Evolutionary conservation across 2,888 invertebrate genomes (phyloP), one percentile per base, ranked within the genome.

Genomic region (Dryomyza anilis): DNA sequence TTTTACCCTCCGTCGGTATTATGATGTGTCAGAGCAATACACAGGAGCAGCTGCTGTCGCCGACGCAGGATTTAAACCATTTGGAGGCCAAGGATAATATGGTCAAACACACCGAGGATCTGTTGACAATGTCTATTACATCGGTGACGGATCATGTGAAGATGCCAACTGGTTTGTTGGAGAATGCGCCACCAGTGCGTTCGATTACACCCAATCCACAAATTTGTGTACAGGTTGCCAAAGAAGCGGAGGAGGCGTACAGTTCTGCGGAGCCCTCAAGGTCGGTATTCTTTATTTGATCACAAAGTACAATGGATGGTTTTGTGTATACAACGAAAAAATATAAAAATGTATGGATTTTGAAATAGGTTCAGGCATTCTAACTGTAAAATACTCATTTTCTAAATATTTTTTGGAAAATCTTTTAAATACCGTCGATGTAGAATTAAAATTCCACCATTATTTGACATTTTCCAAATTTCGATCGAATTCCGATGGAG

Each of bases 1-100:
- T 89, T 71, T 79, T 89, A 19, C 88, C 91, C 0, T 86, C 88
- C 67, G 86, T 89, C 56, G 86, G 90, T n/a, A 89, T 90, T 67
- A 87, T 89, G 0, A 87, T 89, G 85, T 81, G 80, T 36, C 75
- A 77, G 25, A 78, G 77, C 50, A 77, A 75, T 39, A 77, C 74
- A 2, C 71, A 69, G 56, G 50, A 64, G 1, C 69, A 68, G 1
- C 64, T 68, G n/a, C 72, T 71, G 59, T 69, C 70, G 53, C 70
- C 71, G n/a, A 67, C 66, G 3, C 67, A 70, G 19, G 70, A 69
- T 3, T 71, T 81, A 59, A 76, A 74, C 73, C 81, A 77, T 10
- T 70, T 86, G 50, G 81, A 81, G 68, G 79, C 83, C 56, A 85
- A 85, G 71, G 83, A 84, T 64, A 85, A 83, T 69, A 76, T 85